These are phyloP conservation scores for Synergus japonicus DNA, from an alignment of 2,888 invertebrate species.

Conservation along the genomic window DNA sequence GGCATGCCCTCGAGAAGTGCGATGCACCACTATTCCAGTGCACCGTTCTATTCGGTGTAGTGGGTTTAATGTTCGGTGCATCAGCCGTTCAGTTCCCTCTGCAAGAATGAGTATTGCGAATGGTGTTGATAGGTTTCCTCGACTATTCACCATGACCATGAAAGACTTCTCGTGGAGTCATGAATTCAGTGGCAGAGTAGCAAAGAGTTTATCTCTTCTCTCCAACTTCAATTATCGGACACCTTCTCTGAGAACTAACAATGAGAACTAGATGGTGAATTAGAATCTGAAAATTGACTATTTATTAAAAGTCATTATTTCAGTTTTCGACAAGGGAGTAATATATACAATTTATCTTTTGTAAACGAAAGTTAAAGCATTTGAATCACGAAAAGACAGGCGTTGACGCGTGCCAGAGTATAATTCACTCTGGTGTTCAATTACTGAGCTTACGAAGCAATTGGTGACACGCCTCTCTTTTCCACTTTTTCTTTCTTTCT, in stretches of 20 bases:
- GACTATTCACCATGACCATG: slow-evolving; percentile 20
- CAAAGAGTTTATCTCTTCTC: background rate
- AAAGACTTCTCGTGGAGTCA: background rate
- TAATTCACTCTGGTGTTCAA: slow-evolving; percentile 15
- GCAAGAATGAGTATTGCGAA: slow-evolving; percentile 3
- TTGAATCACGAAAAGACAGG: background rate
- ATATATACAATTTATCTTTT: background rate
- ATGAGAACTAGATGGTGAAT: background rate
- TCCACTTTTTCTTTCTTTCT: slow-evolving; percentile 11
- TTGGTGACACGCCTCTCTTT: slow-evolving; percentile 36
- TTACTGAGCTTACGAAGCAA: slow-evolving; percentile 38
- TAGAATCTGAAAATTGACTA: background rate
- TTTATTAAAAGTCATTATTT: background rate
- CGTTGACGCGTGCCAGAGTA: slow-evolving; percentile 26
- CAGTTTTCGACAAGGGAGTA: too few species aligned
- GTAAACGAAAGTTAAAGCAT: background rate
- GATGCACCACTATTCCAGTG: slow-evolving; percentile 34
- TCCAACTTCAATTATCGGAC: background rate
- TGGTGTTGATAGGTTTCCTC: background rate
- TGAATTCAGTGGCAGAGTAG: background rate
- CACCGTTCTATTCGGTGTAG: slow-evolving; percentile 16
- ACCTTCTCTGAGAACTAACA: background rate
- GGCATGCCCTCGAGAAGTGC: slow-evolving; percentile 38
- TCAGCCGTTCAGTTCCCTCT: slow-evolving; percentile 24
- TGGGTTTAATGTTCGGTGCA: slow-evolving; percentile 7